phyloP scores from a whole-genome alignment of 2,797 vertebrate species.

The Micropoecilia bifurca region DNA sequence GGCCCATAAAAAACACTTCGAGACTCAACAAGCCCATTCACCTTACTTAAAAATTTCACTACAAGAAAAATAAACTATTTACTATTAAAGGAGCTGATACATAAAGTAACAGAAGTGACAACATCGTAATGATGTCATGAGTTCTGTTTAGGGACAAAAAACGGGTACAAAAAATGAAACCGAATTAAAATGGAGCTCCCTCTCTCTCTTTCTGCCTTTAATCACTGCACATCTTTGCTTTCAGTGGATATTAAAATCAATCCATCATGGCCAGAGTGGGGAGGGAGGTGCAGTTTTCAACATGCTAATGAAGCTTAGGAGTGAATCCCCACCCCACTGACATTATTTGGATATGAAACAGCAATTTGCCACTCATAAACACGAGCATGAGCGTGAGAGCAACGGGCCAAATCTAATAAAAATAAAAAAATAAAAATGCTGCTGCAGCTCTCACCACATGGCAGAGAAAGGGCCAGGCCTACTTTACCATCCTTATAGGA shows the following conservation, averaged over 20 bases:
- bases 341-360: slow-evolving; percentile 79
- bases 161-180: slow-evolving; percentile 44
- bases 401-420: slow-evolving; percentile 73
- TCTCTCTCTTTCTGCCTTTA: slow-evolving; percentile 54
- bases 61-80: slow-evolving; percentile 6
- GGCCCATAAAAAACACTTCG: slow-evolving; percentile 3
- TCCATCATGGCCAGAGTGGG: slow-evolving; percentile 78
- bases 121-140: slow-evolving; percentile 18
- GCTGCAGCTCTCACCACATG: slow-evolving; percentile 47
- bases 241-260: slow-evolving; percentile 81
- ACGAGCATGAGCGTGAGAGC: slow-evolving; percentile 55
- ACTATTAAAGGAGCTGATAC: background rate
- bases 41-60: slow-evolving; percentile 11
- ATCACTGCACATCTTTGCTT: slow-evolving; percentile 70
- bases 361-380: slow-evolving; percentile 77
- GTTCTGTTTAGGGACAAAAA: slow-evolving; percentile 22
- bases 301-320: slow-evolving; percentile 42
- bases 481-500: slow-evolving; percentile 74
- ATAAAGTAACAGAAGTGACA: slow-evolving; percentile 14
- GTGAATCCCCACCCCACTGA: slow-evolving; percentile 44
- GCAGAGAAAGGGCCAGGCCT: slow-evolving; percentile 51
- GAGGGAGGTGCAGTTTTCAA: slow-evolving; percentile 49
- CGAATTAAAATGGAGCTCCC: slow-evolving; percentile 48
- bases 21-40: slow-evolving; percentile 16
- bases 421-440: slow-evolving; percentile 44